Percentiles rank a stretch among this genome's conserved stretches.
These are phyloP conservation scores for Lymantria monacha DNA, from an alignment of 2,888 invertebrate genomes.

Conservation along the genomic window DNA sequence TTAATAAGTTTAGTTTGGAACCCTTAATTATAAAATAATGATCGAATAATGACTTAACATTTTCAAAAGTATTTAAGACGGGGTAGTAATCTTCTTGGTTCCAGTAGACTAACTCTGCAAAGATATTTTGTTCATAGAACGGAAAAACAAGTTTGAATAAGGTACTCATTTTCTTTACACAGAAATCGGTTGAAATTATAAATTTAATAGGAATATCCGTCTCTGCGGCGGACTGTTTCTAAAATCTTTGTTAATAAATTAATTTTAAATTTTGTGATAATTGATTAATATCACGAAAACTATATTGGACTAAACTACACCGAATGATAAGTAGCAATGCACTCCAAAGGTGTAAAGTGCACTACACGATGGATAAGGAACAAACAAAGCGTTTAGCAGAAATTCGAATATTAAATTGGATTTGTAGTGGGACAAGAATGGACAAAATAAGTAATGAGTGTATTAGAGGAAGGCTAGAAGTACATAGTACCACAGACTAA, in stretches of 20 bases:
- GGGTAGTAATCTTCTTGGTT: constrained; percentile 12
- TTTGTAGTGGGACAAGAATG: no score
- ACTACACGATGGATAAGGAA: no score
- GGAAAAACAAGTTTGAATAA: not conserved
- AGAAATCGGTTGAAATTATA: not conserved
- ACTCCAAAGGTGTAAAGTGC: no score
- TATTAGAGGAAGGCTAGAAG: no score
- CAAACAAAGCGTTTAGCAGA: no score
- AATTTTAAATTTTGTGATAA: not conserved
- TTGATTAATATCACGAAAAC: no score
- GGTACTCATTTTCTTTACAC: not conserved
- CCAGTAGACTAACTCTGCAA: constrained; percentile 8
- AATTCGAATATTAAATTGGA: no score
- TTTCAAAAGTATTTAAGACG: constrained; percentile 25
- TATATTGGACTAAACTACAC: no score
- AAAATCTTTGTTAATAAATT: not conserved
- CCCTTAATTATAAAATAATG: constrained; percentile 33
- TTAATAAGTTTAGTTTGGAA: not conserved
- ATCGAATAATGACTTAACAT: constrained; percentile 28
- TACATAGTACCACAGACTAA: no score
- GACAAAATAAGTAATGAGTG: no score
- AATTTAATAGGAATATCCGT: not conserved
- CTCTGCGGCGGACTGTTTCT: not conserved
- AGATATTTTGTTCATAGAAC: constrained; percentile 4
- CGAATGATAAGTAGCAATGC: no score